Percentiles rank a stretch among this genome's conserved stretches.
These are phyloP conservation scores for Lichenostomus cassidix DNA, from an alignment of 2,113 vertebrate genomes.

Conservation along the genomic window DNA sequence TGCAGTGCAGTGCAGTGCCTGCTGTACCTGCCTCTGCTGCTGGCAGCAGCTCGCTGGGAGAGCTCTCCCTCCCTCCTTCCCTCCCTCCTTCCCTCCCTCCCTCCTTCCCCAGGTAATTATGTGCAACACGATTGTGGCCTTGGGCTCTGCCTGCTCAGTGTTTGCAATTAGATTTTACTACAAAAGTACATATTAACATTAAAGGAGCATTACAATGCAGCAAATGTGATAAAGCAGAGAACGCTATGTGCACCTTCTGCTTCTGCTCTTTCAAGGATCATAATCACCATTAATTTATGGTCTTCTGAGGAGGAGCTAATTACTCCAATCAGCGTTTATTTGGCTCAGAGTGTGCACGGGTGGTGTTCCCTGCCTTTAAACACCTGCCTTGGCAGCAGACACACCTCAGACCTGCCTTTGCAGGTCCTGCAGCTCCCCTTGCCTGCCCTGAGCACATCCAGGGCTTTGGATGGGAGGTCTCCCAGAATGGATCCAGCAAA, in stretches of 20 bases:
- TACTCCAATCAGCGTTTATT: background rate
- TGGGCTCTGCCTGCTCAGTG: slow-evolving; percentile 45
- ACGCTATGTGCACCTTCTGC: background rate
- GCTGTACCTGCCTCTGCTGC: background rate
- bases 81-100: background rate
- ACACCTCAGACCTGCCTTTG: accelerated
- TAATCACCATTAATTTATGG: slow-evolving; percentile 56
- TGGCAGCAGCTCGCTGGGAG: background rate
- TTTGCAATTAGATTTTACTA: slow-evolving; percentile 53
- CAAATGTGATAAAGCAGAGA: slow-evolving; percentile 32
- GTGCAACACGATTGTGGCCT: slow-evolving; percentile 30
- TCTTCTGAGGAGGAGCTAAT: slow-evolving; percentile 10
- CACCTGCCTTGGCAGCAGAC: background rate
- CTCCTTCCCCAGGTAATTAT: slow-evolving; percentile 24
- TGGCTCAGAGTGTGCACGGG: background rate
- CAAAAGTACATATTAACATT: slow-evolving; percentile 48
- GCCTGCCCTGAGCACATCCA: background rate
- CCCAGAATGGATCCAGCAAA: background rate
- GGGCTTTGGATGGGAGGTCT: background rate
- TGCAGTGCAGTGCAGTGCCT: background rate
- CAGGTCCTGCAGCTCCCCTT: background rate
- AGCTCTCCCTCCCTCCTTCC: background rate
- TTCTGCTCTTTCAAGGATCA: slow-evolving; percentile 15
- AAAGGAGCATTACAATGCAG: slow-evolving; percentile 55
- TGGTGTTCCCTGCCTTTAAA: background rate